Evolutionary conservation across 2,888 invertebrate species (phyloP).

Genomic region (Eulithis testata): DNA sequence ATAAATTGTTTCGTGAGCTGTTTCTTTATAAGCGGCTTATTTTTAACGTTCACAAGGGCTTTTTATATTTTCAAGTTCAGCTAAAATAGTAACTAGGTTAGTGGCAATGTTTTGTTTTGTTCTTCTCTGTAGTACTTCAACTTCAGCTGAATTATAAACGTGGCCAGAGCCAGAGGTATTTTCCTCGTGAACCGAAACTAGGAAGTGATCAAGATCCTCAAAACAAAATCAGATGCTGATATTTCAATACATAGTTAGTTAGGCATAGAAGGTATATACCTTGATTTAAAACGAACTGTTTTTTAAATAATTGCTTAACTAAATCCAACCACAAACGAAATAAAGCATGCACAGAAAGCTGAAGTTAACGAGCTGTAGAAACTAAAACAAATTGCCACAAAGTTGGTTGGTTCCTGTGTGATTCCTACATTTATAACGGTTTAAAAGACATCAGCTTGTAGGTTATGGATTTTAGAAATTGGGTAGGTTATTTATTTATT

Average conservation of each 20-base stretch:
- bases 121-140: background rate
- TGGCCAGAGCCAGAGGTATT: too few species aligned
- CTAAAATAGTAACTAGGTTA: background rate
- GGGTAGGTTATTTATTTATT: background rate
- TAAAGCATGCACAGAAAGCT: slow-evolving; percentile 32
- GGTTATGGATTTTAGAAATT: background rate
- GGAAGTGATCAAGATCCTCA: background rate
- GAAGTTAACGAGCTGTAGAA: slow-evolving; percentile 35
- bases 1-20: slow-evolving; percentile 46
- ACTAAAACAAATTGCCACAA: slow-evolving; percentile 46
- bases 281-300: slow-evolving; percentile 13
- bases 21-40: slow-evolving; percentile 30
- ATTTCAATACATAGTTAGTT: too few species aligned
- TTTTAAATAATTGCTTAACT: slow-evolving; percentile 43
- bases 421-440: slow-evolving; percentile 24
- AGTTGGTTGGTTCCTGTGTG: slow-evolving; percentile 21
- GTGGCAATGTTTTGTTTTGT: background rate
- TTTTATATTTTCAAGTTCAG: slow-evolving; percentile 12
- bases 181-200: background rate
- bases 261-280: background rate
- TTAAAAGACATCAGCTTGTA: slow-evolving; percentile 28
- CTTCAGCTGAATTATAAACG: too few species aligned
- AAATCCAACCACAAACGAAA: slow-evolving; percentile 21
- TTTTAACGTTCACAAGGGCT: slow-evolving; percentile 8
- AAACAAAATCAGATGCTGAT: background rate